Conservation (phyloP, 1,140 invertebrate genomes). For the Laodelphax striatellus region DNA sequence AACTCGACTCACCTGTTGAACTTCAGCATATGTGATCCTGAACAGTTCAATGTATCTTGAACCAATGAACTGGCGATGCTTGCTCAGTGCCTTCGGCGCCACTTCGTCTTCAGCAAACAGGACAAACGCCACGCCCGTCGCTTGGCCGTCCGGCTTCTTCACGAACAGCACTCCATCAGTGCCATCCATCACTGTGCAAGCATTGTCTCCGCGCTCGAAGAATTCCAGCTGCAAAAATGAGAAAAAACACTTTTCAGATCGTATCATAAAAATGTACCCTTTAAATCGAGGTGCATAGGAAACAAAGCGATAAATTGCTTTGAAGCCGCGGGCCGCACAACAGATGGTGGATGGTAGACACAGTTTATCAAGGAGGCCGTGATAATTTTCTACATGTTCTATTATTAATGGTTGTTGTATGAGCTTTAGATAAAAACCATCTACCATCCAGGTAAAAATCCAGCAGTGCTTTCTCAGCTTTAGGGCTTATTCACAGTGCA, state of each 20-base stretch:
- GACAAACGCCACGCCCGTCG: constrained; percentile 98
- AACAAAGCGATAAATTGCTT: no score
- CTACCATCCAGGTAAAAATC: no score
- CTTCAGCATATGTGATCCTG: constrained; percentile 94
- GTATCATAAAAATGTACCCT: no score
- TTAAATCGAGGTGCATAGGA: no score
- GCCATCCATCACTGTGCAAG: constrained; percentile 80
- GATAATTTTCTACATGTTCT: no score
- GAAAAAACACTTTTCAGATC: constrained; percentile 13
- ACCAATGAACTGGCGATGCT: constrained; percentile 92
- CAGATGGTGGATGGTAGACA: no score
- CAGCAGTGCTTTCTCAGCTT: no score
- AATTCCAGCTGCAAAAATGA: constrained; percentile 82
- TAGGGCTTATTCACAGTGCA: no score
- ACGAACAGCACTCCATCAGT: constrained; percentile 94
- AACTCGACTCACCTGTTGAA: constrained; percentile 86
- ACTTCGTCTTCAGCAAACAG: constrained; percentile 87
- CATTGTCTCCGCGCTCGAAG: constrained; percentile 75
- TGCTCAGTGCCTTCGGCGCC: constrained; percentile 78
- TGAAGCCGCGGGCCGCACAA: no score
- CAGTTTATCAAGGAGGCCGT: no score
- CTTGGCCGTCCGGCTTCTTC: constrained; percentile 85
- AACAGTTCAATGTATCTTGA: constrained; percentile 97
- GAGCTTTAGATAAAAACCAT: no score
- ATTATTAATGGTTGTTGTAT: no score